Evolutionary conservation across 2,888 invertebrate genomes (phyloP), one percentile per base, ranked within the genome.

Genomic region (Laspeyria flexula): DNA sequence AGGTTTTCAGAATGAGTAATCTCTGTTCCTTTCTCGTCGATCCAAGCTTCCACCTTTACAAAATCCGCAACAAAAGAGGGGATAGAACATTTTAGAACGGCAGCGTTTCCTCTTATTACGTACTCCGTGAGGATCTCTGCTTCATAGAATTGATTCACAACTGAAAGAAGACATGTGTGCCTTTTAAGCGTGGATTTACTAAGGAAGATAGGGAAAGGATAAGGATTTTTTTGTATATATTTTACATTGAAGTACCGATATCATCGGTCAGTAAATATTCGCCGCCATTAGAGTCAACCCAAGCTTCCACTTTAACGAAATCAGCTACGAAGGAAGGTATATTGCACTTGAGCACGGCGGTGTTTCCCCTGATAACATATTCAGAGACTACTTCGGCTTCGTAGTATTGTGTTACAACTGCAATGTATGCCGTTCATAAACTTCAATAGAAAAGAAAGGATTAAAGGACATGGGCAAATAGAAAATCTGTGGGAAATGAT

Each of bases 41-140:
- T 92, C 97, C 97, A 97, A 49, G 96, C 95, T 80, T 96, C 96
- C 58, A 98, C 97, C 77, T 95, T 95, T 47, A 98, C 96, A 87
- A 98, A 98, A 92, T 98, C 98, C 34, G 97, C 96, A 46, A 97
- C 97, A 86, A 97, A 97, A 60, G 96, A 96, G 10, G 97, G 97
- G 75, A 97, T 97, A 71, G 96, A 97, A 93, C 97, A 97, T 88
- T 97, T 97, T 43, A 97, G 88, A 55, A 97, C 96, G 9, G 97
- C 97, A 38, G 96, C 96, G 81, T 97, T 97, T 53, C 97, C 97
- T 68, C 96, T 94, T 73, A 97, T 97, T 12, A 97, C 97, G 88
- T 97, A 97, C 84, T 97, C 97, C 59, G 96, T 97, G 64, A 97
- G 95, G 68, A 96, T 96, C 88, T 97, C 97, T 38, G 97, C 96